Evolutionary conservation across 2,113 vertebrate genomes (phyloP), one percentile per base, ranked within the genome.

Genomic region (Centrocercus urophasianus): DNA sequence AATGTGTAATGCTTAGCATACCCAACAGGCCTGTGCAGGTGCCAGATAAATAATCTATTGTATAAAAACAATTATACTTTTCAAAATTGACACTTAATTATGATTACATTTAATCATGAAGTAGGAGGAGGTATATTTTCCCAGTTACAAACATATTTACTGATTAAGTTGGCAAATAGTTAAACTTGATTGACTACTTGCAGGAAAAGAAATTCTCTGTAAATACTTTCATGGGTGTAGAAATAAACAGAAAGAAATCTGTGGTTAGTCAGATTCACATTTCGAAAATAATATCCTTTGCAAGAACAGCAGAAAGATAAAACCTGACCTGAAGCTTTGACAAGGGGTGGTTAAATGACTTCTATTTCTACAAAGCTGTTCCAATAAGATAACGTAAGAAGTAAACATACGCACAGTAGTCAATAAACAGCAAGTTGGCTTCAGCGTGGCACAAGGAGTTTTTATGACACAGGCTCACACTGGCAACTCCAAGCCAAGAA

Each of bases 261-360:
- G 24, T 4, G 2, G 36, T 57, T 63, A 40, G 27, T 79, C 56
- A 91, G 84, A 85, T 76, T 63, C 4, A 13, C 73, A 89, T 94
- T 93, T 66, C 38, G 36, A 28, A 76, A 94, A 83, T 61, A 75
- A 93, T 89, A 87, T 42, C 50, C 75, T 89, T 87, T 89, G 54
- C 64, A 87, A 86, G 70, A 94, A 57, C 28, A 93, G 60, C 1
- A 6, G 64, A 88, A 93, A 89, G 94, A 83, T 93, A 93, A 92
- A 92, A 56, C 45, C 30, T 57, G 74, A 45, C 52, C 74, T 86
- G 54, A 82, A 88, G 64, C 50, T 88, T 88, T 89, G 88, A 81
- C 81, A 82, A 88, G 57, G 42, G 80, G 34, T 86, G 88, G 88
- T 75, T 88, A 64, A 88, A 86, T 75, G 2, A 64, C 3, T 81